These are phyloP conservation scores for Sabellastarte sp. DNA, from an alignment of 2,888 invertebrate species.

Conservation along the genomic window DNA sequence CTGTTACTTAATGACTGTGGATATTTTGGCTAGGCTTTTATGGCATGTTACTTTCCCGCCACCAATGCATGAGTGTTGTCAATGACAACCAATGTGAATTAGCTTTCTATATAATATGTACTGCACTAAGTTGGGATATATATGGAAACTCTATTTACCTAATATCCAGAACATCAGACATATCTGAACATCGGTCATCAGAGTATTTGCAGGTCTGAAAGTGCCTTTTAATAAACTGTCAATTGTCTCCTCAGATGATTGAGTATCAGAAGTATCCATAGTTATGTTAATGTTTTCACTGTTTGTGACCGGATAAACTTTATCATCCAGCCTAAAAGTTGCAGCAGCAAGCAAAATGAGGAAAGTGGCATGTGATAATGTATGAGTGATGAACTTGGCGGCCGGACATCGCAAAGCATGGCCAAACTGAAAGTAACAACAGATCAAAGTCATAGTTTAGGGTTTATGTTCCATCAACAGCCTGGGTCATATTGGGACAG, in stretches of 20 bases:
- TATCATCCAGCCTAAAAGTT: slow-evolving; percentile 61
- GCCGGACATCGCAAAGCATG: slow-evolving; percentile 65
- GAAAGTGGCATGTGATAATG: slow-evolving; percentile 70
- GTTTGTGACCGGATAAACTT: slow-evolving; percentile 28
- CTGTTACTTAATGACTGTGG: too few species aligned
- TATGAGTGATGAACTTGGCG: slow-evolving; percentile 72
- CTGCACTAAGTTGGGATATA: too few species aligned
- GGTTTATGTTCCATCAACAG: too few species aligned
- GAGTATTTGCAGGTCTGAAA: slow-evolving; percentile 54
- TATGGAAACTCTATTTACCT: slow-evolving; percentile 37
- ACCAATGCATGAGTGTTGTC: too few species aligned
- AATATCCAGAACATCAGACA: slow-evolving; percentile 59
- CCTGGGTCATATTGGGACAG: too few species aligned
- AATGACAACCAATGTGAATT: too few species aligned
- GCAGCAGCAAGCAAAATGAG: slow-evolving; percentile 69
- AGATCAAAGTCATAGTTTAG: too few species aligned
- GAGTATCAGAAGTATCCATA: too few species aligned
- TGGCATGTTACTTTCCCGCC: too few species aligned
- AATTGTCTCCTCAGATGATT: slow-evolving; percentile 14
- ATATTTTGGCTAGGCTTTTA: too few species aligned
- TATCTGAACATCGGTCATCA: slow-evolving; percentile 58
- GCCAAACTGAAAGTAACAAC: slow-evolving; percentile 45
- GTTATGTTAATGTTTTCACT: slow-evolving; percentile 33
- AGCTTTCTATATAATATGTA: too few species aligned
- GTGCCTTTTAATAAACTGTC: slow-evolving; percentile 52